Evolutionary conservation across 2,113 vertebrate species (phyloP), one percentile per base, ranked within the genome.

Genomic region (Ellobius talpinus): DNA sequence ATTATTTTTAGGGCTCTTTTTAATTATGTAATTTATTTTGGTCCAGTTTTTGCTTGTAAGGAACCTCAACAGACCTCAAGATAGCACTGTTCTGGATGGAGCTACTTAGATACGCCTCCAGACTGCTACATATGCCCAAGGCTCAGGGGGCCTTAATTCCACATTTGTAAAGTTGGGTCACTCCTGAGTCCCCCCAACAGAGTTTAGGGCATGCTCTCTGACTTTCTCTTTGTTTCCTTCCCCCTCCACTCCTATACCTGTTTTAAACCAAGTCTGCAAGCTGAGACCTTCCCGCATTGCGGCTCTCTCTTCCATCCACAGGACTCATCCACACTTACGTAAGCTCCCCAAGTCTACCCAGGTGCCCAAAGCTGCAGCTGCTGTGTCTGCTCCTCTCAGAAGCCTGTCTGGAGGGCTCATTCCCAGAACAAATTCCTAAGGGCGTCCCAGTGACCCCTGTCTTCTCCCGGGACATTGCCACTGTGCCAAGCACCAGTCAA

Each of bases 321-420:
- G 66, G 47, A n/a, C 36, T 63, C 55, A 72, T 8, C 6, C 29
- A 36, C 58, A 55, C 42, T 47, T 31, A 21, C 70, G 7, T 0
- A 26, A 33, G 23, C 17, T 24, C 26, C 52, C 68, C 66, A 39
- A 58, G 39, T 31, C 76, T 87, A 12, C 39, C 58, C 47, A 31
- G 77, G 31, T 12, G 3, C 31, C 50, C 42, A 21, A 19, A 0
- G 23, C 70, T 21, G 19, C 23, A 1, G 47, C 61, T 33, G n/a
- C 73, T n/a, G 65, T n/a, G 42, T n/a, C 58, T 42, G 26, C 82
- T 66, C 87, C 86, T 89, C 45, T 2, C 0, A 16, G 89, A 92
- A 97, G 94, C 36, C 95, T 63, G 13, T 19, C 89, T 61, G 78
- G 39, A 52, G 66, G 47, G 39, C 21, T 72, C 70, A 24, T 73